phyloP scores from a whole-genome alignment of 2,888 invertebrate species.

The Trilocha varians region DNA sequence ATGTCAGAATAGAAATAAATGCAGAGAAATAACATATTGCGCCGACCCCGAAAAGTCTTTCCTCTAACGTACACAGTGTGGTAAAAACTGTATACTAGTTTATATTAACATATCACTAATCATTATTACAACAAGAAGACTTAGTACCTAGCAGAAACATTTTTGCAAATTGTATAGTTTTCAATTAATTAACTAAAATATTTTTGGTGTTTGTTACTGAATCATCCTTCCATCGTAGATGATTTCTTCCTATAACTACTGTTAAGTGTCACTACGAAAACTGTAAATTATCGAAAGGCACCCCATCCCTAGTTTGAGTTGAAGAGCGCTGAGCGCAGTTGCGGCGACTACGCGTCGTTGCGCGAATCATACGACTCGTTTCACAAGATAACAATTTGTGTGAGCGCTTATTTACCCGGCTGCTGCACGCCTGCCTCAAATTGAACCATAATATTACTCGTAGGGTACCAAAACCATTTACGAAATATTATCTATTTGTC shows the following conservation, averaged over 20 bases:
- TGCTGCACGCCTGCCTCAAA: conserved; percentile 53
- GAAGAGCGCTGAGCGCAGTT: conserved; percentile 58
- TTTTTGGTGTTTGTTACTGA: no score
- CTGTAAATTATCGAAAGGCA: conserved; percentile 5
- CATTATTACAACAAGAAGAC: no score
- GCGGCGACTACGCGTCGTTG: conserved; percentile 66
- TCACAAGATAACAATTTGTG: conserved; percentile 73
- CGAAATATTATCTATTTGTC: background rate
- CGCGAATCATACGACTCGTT: conserved; percentile 70
- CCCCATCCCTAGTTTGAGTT: conserved; percentile 44
- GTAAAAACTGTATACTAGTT: no score
- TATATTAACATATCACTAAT: no score
- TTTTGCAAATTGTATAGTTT: no score
- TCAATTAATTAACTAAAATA: no score
- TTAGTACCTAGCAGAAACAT: no score
- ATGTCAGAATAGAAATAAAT: no score
- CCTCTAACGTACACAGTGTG: no score
- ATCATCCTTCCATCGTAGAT: no score
- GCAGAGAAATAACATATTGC: no score
- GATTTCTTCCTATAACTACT: conserved; percentile 2
- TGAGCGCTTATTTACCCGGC: conserved; percentile 64
- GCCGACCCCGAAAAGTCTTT: no score
- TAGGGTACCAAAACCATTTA: background rate
- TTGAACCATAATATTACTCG: conserved; percentile 26
- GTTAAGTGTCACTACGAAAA: conserved; percentile 9